Evolutionary conservation across 37 sponge, comb jelly and placozoan genomes (phyloP).

Genomic region (Diacarnus erythraeanus): DNA sequence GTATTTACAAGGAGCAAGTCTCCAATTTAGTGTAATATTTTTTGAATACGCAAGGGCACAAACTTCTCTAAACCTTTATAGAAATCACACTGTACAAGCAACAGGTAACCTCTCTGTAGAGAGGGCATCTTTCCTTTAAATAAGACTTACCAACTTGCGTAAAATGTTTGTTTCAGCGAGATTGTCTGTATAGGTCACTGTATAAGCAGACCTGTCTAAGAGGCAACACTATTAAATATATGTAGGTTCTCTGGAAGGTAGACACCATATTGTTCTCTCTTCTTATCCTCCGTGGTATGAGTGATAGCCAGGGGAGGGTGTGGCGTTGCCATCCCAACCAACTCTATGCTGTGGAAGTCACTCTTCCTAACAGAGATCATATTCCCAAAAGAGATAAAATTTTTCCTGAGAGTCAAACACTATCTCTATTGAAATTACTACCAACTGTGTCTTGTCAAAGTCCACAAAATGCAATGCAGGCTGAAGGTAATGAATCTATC

Average conservation of each 20-base stretch:
- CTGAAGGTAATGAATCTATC: neutral
- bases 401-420: conserved; percentile 1
- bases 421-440: conserved; percentile 31
- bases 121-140: too few species aligned
- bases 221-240: neutral
- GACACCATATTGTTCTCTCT: conserved; percentile 55
- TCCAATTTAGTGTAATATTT: too few species aligned
- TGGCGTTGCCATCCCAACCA: conserved; percentile 57
- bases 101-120: too few species aligned
- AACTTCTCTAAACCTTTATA: too few species aligned
- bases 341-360: conserved; percentile 64
- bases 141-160: too few species aligned
- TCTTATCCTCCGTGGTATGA: conserved; percentile 44
- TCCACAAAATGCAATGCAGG: neutral
- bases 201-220: neutral
- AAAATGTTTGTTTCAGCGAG: too few species aligned
- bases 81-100: too few species aligned
- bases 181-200: too few species aligned
- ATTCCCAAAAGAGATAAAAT: neutral
- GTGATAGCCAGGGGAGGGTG: conserved; percentile 51
- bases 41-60: too few species aligned
- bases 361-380: conserved; percentile 14
- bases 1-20: too few species aligned
- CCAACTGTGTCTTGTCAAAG: conserved; percentile 41
- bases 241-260: conserved; percentile 38